Base-by-base conservation (phyloP, 2,888 invertebrate species). In the Synanthedon formicaeformis region DNA sequence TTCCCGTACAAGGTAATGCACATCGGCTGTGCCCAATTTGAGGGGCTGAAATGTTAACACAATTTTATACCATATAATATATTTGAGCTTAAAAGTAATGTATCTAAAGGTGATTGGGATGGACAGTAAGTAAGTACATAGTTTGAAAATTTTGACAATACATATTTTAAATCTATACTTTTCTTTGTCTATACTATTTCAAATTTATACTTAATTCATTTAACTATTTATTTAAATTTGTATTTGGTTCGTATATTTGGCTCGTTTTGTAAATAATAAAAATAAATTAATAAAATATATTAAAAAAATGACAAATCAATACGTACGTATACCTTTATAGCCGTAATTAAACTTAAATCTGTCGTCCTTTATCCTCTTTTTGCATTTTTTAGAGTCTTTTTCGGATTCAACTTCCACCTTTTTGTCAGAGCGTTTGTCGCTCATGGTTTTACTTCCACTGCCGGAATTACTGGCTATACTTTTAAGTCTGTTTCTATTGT, bases 281-380 rank as follows among this genome's bases (percentile, higher is more conserved):
- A 45, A 45, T 45, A 45, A 45, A 50, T 23, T 50, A 55, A 50
- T 40, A 54, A 58, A 63, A 62, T 58, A 61, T 61, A 57, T 59
- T 52, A 54, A 52, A 13, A 48, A 16, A 52, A 11, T 23, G 5
- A 23, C 23, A 23, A 23, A 14, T 53, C 58, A 70, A 72, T 83
- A 86, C 85, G 64, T 85, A 84, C 84, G 81, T 75, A 83, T 85
- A 81, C 86, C 86, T 81, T 77, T 72, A 66, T 81, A 86, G 56
- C 84, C 87, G 58, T 84, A 84, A 55, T 85, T 82, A 60, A 82
- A 86, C 70, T 82, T 79, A 61, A 86, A 84, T 67, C 75, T 75
- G 45, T 76, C 73, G 53, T 83, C 75, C 53, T 65, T 74, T 60
- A 62, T 75, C 62, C 66, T 73, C 63, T 71, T 73, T 68, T 72